Evolutionary conservation across 2,797 vertebrate species (phyloP), one percentile per base, ranked within the genome.

Genomic region (Poecilia gillii): DNA sequence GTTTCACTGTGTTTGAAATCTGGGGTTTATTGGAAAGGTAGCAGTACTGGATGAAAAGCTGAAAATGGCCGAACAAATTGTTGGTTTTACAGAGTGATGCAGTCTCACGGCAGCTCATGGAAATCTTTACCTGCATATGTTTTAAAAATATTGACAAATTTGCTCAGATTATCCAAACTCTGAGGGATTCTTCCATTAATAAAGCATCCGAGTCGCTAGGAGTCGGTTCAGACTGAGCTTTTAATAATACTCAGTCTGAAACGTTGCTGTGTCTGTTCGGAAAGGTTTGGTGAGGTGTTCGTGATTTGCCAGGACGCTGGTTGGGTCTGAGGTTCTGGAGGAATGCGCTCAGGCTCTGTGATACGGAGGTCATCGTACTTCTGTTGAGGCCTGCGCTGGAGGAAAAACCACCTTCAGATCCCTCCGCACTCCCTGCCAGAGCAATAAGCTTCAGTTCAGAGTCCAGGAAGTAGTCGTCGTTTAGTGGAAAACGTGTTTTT

Each of bases 341-440:
- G 45, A 49, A 51, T 0, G 33, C 8, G 76, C 46, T 28, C 51
- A 73, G 84, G 88, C 87, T 86, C 87, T 88, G 86, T 91, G 90
- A 92, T 81, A 78, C 78, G n/a, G 85, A 83, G 78, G 74, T 25
- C 3, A 1, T 0, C 0, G 12, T 1, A 7, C 83, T 57, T 84
- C 89, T 75, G 89, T 82, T 91, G 91, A 93, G 90, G 90, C 89
- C 91, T 31, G 1, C 5, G 23, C 76, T 3, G 53, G 39, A 75
- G 1, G 3, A 68, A 43, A 18, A n/a, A 25, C 66, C 53, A 2
- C 68, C 74, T 18, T 70, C 23, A 72, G 45, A 49, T 39, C 53
- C 62, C 66, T n/a, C 31, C 7, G 47, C 76, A 51, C 45, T 46
- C 16, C 20, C 73, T 39, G 11, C 57, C n/a, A 36, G 77, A 90